Evolutionary conservation across 1,140 invertebrate genomes (phyloP), one percentile per base, ranked within the genome.

Genomic region (Anthonomus grandis): DNA sequence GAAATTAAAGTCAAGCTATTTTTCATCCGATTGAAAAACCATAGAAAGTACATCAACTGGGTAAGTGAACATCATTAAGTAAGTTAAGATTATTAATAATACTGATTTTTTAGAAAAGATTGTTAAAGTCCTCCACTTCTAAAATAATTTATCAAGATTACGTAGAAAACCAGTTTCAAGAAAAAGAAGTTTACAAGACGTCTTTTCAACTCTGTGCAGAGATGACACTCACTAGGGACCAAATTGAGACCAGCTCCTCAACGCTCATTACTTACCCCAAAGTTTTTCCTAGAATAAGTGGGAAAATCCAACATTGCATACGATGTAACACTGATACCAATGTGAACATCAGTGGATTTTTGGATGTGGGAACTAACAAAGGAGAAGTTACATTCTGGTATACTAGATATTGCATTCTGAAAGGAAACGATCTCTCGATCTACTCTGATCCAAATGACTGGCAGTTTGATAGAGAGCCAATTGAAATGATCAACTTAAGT

Each of bases 141-240:
- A 18, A 22, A 10, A 59, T 62, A 8, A 54, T 54, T 13, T 62
- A 55, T 21, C 47, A 62, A 38, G 39, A 62, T 18, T 25, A 45
- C 12, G 34, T 58, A 10, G 59, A 50, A 6, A 6, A 23, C 2
- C 36, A 59, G 18, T 37, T 42, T 17, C 12, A 62, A 41, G 50
- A 58, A 24, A 46, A 53, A 34, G 22, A 4, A 1, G 48, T 59
- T 8, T 36, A 46, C 25, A 58, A 41, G n/a, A 17, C 60, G 6
- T 58, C 60, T 5, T 62, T 62, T 27, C 39, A 49, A 6, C 24
- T 48, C 2, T 58, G 55, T 25, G 60, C 55, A 6, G 56, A 58
- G 13, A 27, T 42, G 8, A 48, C 36, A 0, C 23, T 62, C 12
- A 62, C 51, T 3, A 48, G 19, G 21, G 19, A 38, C 19, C 19